phyloP scores from a whole-genome alignment of 2,888 invertebrate genomes.

The Thereva nobilitata region DNA sequence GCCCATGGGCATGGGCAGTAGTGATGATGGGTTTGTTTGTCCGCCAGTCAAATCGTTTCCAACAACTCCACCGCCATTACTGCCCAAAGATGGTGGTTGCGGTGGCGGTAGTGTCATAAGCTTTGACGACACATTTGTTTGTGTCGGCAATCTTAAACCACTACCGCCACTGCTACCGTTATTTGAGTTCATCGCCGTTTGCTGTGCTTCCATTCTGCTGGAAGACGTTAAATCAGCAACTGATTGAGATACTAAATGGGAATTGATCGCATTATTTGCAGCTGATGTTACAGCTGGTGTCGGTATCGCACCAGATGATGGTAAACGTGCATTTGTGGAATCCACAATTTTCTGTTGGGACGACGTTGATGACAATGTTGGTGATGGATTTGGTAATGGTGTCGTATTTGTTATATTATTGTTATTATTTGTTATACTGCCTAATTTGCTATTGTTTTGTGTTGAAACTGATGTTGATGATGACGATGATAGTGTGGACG shows the following conservation, averaged over 20 bases:
- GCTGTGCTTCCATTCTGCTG: constrained; percentile 37
- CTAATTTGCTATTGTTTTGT: constrained; percentile 41
- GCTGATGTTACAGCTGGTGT: constrained; percentile 35
- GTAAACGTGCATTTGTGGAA: constrained; percentile 32
- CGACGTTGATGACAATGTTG: constrained; percentile 43
- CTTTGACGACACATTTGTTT: constrained; percentile 38
- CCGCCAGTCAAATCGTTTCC: constrained; percentile 17
- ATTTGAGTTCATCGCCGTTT: constrained; percentile 34
- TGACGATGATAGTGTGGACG: constrained; percentile 47
- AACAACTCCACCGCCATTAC: constrained; percentile 35
- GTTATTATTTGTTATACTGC: constrained; percentile 38
- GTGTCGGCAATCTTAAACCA: constrained; percentile 41
- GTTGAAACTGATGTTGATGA: constrained; percentile 42
- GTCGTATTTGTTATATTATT: constrained; percentile 38
- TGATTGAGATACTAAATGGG: constrained; percentile 24
- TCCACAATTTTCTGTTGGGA: constrained; percentile 37
- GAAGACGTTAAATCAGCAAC: constrained; percentile 25
- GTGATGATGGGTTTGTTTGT: constrained; percentile 34
- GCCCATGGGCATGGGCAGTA: constrained; percentile 42
- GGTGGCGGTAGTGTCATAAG: constrained; percentile 41
- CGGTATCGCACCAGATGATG: constrained; percentile 20
- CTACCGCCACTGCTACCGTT: constrained; percentile 49
- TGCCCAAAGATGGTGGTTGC: constrained; percentile 39
- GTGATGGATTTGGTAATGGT: constrained; percentile 46
- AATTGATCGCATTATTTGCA: constrained; percentile 24